These are phyloP conservation scores for Caenorhabditis sp. DNA, from an alignment of 2,888 invertebrate genomes.

Conservation along the genomic window DNA sequence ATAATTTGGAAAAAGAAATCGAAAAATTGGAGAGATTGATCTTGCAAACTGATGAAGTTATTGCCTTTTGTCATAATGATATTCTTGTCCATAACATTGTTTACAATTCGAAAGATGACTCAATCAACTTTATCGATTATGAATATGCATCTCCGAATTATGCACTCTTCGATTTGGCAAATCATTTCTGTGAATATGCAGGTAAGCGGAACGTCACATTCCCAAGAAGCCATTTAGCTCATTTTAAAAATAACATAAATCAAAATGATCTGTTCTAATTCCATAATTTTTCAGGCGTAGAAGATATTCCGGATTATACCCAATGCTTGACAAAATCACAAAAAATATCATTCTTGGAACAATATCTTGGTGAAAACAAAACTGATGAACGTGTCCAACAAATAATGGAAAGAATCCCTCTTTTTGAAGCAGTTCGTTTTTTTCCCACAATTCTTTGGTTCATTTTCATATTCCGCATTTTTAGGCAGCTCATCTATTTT, in stretches of 20 bases:
- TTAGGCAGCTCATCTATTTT: constrained; percentile 69
- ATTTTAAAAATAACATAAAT: too few relatives aligned
- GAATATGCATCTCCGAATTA: constrained; percentile 94
- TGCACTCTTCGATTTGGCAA: constrained; percentile 93
- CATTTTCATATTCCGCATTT: constrained; percentile 16
- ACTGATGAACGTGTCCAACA: constrained; percentile 28
- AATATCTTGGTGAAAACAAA: constrained; percentile 50
- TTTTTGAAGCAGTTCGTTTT: constrained; percentile 63
- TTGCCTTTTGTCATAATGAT: constrained; percentile 97
- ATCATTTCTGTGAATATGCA: constrained; percentile 96
- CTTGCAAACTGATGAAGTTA: constrained; percentile 25
- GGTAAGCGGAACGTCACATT: too few relatives aligned
- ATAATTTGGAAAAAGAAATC: constrained; percentile 12
- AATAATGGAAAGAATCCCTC: constrained; percentile 41
- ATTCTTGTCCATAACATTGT: constrained; percentile 91
- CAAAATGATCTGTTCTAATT: too few relatives aligned
- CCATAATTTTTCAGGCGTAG: constrained; percentile 62
- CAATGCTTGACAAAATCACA: constrained; percentile 55
- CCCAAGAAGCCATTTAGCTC: too few relatives aligned
- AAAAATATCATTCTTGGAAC: constrained; percentile 52
- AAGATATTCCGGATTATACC: constrained; percentile 62
- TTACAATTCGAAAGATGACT: constrained; percentile 23
- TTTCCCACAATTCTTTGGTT: constrained; percentile 8
- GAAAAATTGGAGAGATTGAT: constrained; percentile 27
- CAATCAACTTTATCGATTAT: constrained; percentile 91